Base-by-base conservation (phyloP, 2,113 vertebrate species). In the Chaenocephalus aceratus region DNA sequence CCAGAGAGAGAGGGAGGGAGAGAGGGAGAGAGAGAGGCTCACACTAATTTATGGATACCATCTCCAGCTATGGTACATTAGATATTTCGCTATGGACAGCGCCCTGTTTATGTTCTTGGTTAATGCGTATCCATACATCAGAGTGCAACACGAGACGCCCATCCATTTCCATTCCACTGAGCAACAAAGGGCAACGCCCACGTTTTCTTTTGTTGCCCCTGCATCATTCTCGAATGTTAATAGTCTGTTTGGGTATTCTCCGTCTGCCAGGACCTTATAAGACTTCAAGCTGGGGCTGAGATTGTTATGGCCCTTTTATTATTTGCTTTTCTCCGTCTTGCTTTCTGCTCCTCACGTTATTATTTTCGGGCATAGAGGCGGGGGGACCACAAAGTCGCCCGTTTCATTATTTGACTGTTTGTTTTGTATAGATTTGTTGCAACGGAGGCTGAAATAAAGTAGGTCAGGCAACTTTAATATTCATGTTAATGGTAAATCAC, bases 401-500 rank as follows among this genome's bases (percentile, higher is more conserved):
- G 69, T 85, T 85, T 85, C 58, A 86, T 83, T 85, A 85, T 68
- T 71, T 66, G 53, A 36, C 77, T 67, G 49, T 77, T 77, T 83
- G 70, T 82, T 79, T 77, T 75, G 64, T 83, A 63, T 77, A 18
- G 75, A 77, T 82, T 72, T 81, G 30, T 75, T 78, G 48, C 67
- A 10, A 62, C 6, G 0, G 52, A 75, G 15, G 54, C 52, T 46
- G 49, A 54, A 77, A 73, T 77, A 71, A 91, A 86, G 23, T 89
- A 84, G 84, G 85, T 86, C 86, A 79, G 46, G 59, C 5, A 7
- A 54, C 65, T 69, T 80, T 82, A 76, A 74, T 86, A 74, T 86
- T 86, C 62, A 60, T 76, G 84, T 82, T 82, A 84, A 84, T 63
- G 41, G 73, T 77, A 80, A 83, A 89, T 71, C 76, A 34, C 57